Evolutionary conservation across 1,140 invertebrate species (phyloP).

Genomic region (Macrotrachela quadricornifera): DNA sequence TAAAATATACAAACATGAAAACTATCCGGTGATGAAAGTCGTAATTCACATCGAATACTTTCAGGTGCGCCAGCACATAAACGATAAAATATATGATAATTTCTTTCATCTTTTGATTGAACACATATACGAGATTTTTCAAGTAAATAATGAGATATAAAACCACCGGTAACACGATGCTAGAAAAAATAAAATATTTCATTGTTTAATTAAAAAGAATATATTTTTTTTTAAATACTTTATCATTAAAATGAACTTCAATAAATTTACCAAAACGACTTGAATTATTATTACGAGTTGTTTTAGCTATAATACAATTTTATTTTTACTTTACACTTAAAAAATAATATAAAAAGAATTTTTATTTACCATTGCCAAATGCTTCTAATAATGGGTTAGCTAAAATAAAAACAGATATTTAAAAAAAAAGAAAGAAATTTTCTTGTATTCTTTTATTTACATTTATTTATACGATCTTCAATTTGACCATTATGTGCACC

Average conservation of each 20-base stretch:
- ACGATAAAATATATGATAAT: constrained; percentile 90
- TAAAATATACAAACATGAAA: constrained; percentile 36
- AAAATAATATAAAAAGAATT: no score
- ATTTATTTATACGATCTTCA: constrained; percentile 80
- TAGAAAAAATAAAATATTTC: constrained; percentile 17
- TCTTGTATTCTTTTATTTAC: constrained; percentile 28
- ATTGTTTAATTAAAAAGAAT: background rate
- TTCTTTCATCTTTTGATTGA: constrained; percentile 63
- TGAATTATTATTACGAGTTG: constrained; percentile 31
- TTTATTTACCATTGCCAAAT: constrained; percentile 42
- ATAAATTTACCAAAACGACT: constrained; percentile 49
- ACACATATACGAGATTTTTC: constrained; percentile 74
- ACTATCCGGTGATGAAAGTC: constrained; percentile 61
- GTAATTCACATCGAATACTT: constrained; percentile 46
- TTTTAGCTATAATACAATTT: no score
- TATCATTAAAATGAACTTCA: constrained; percentile 77
- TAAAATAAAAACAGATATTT: constrained; percentile 19
- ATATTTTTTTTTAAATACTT: constrained; percentile 23
- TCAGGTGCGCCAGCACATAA: constrained; percentile 68
- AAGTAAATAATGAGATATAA: constrained; percentile 78
- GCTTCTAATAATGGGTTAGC: constrained; percentile 86
- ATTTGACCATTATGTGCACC: constrained; percentile 52
- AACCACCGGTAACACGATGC: constrained; percentile 65
- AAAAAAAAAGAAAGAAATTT: background rate
- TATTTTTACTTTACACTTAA: no score